Conservation (phyloP, 2,113 vertebrate genomes). For the Passer domesticus region DNA sequence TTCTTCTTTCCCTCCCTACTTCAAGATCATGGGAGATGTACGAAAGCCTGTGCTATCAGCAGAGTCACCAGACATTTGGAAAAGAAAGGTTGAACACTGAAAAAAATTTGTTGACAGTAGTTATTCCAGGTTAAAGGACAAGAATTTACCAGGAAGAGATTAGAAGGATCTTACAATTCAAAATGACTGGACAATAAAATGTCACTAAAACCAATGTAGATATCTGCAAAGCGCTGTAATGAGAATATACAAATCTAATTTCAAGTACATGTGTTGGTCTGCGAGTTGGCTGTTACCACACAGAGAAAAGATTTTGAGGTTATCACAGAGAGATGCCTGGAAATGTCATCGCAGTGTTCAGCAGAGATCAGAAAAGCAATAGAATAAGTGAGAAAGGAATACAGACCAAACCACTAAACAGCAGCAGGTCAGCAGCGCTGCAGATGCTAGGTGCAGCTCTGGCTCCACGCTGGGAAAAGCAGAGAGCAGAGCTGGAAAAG, state of each 20-base stretch:
- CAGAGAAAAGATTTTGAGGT: conserved; percentile 16
- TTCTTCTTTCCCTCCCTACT: background rate
- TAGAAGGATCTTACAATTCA: background rate
- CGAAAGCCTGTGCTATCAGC: background rate
- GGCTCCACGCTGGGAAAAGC: background rate
- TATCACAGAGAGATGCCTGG: conserved; percentile 9
- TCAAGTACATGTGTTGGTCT: background rate
- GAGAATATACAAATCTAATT: conserved; percentile 29
- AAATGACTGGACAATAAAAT: background rate
- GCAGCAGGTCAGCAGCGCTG: background rate
- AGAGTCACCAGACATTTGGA: background rate
- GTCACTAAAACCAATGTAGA: background rate
- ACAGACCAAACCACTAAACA: background rate
- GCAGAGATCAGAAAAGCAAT: background rate
- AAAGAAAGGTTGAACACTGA: background rate
- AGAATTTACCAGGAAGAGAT: background rate
- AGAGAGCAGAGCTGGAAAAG: background rate
- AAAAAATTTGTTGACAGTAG: background rate
- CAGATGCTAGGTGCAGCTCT: background rate
- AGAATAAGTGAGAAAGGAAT: background rate
- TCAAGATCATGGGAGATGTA: background rate
- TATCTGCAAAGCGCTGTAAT: background rate
- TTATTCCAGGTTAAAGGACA: background rate
- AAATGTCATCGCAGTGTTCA: conserved; percentile 26
- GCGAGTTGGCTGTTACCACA: background rate